Evolutionary conservation across 2,888 invertebrate genomes (phyloP), one percentile per base, ranked within the genome.

Genomic region (Parascotia fuliginaria): DNA sequence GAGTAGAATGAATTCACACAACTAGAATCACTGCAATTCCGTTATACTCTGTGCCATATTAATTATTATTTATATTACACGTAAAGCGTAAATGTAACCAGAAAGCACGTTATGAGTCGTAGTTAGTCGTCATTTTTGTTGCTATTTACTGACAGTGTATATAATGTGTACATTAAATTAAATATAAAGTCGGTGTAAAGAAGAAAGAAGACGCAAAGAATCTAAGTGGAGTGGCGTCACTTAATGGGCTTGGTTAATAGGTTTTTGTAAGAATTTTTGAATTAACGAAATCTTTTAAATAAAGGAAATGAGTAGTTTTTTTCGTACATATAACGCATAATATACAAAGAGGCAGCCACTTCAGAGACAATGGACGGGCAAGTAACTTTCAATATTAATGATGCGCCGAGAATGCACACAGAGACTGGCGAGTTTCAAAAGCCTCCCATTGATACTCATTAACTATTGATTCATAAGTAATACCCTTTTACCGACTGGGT

Each of bases 381-480:
- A 80, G 87, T 74, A 83, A 89, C 85, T 89, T 89, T 84, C 88
- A 89, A 88, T 90, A 90, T 91, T 92, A 91, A 92, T 89, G 89
- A 91, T 87, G 89, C 86, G 77, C 83, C 79, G 77, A 83, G 83
- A 85, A 86, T 87, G 89, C 89, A 88, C 83, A 86, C 82, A 87
- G 85, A 78, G 78, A 70, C 80, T 69, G 81, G 73, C 73, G 76
- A 85, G 81, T 82, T 86, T 85, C 84, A 85, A 89, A 88, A 87
- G 87, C 85, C 81, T 79, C 77, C 84, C 80, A 89, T 88, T 87
- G 90, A 89, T 89, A 87, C 88, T 90, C 89, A 90, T 91, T 90
- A 89, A 87, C 84, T 90, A 92, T 92, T 89, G 89, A 90, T 87
- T 91, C 89, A 90, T 90, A 91, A 91, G 89, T 90, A 90, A 91